Evolutionary conservation across 2,888 invertebrate species (phyloP).

Genomic region (Rotaria macrura): DNA sequence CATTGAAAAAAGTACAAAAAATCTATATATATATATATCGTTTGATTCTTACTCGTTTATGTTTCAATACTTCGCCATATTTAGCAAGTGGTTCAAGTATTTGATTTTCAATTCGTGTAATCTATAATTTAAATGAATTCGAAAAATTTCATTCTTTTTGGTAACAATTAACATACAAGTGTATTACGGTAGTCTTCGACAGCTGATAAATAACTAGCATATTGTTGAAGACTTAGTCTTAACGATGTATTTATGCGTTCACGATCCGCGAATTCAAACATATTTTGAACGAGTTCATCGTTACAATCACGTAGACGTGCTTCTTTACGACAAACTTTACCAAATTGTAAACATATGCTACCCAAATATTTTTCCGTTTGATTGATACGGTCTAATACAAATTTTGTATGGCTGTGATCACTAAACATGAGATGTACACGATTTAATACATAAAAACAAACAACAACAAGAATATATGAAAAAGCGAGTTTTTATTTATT

Average conservation of each 20-base stretch:
- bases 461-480: neutral
- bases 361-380: slow-evolving; percentile 27
- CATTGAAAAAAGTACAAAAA: neutral
- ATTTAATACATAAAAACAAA: too few species aligned
- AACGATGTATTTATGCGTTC: slow-evolving; percentile 30
- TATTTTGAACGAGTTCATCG: slow-evolving; percentile 23
- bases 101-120: slow-evolving; percentile 30
- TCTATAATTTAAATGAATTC: neutral
- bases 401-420: slow-evolving; percentile 17
- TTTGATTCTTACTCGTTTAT: slow-evolving; percentile 19
- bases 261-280: slow-evolving; percentile 30
- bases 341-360: slow-evolving; percentile 28
- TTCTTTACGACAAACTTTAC: slow-evolving; percentile 28
- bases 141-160: neutral
- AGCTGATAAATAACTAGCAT: slow-evolving; percentile 23
- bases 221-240: slow-evolving; percentile 24
- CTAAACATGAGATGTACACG: neutral
- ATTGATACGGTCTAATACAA: slow-evolving; percentile 29
- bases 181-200: slow-evolving; percentile 33
- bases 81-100: slow-evolving; percentile 28
- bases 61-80: slow-evolving; percentile 31
- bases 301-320: slow-evolving; percentile 28
- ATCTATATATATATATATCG: too few species aligned
- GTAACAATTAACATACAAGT: neutral
- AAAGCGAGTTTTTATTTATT: neutral